phyloP scores from a whole-genome alignment of 2,888 invertebrate genomes.

The Elegia similella region DNA sequence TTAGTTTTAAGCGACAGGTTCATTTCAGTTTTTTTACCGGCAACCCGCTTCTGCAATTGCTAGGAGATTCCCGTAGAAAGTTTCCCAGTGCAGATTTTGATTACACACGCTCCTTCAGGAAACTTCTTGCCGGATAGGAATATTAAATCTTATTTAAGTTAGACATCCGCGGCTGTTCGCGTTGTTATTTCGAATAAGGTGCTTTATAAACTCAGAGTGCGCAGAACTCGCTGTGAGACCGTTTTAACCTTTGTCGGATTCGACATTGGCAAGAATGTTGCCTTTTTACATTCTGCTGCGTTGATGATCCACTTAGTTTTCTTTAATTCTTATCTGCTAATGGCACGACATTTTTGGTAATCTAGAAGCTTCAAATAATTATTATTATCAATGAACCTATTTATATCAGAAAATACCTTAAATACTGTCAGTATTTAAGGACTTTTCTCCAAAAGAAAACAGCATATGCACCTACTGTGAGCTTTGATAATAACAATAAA shows the following conservation, averaged over 20 bases:
- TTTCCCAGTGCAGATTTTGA: slow-evolving; percentile 77
- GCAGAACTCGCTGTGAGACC: slow-evolving; percentile 49
- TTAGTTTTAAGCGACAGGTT: slow-evolving; percentile 80
- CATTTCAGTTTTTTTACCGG: slow-evolving; percentile 76
- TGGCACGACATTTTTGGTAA: slow-evolving; percentile 39
- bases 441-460: too few relatives aligned
- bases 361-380: slow-evolving; percentile 32
- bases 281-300: slow-evolving; percentile 38
- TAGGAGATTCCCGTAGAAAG: slow-evolving; percentile 68
- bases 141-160: slow-evolving; percentile 82
- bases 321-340: slow-evolving; percentile 40
- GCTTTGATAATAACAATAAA: too few relatives aligned
- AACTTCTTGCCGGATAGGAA: slow-evolving; percentile 77
- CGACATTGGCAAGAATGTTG: slow-evolving; percentile 39
- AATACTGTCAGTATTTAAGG: too few relatives aligned
- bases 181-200: slow-evolving; percentile 79
- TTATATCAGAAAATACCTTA: too few relatives aligned
- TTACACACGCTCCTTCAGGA: slow-evolving; percentile 78
- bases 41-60: slow-evolving; percentile 68
- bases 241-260: slow-evolving; percentile 57
- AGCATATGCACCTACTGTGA: too few relatives aligned
- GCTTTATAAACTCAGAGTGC: slow-evolving; percentile 67
- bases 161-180: slow-evolving; percentile 72
- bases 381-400: too few relatives aligned
- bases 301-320: slow-evolving; percentile 41